Evolutionary conservation across 1,140 invertebrate genomes (phyloP).

Genomic region (Drosophila bipectinata): DNA sequence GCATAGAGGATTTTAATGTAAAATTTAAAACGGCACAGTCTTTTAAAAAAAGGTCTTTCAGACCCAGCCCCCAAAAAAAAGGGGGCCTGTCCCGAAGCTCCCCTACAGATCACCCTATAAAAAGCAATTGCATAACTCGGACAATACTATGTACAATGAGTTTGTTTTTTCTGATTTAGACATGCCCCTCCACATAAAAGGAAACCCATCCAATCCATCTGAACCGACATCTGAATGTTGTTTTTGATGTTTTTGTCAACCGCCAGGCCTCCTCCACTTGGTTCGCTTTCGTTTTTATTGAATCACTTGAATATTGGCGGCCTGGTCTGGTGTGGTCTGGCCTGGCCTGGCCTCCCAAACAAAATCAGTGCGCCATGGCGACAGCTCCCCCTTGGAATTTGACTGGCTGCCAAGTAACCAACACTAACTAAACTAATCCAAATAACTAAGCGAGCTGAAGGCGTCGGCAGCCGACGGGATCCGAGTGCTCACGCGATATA

Average conservation of each 20-base stretch:
- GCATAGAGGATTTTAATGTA: too few species aligned
- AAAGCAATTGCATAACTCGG: slow-evolving; percentile 14
- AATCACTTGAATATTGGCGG: slow-evolving; percentile 39
- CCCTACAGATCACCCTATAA: slow-evolving; percentile 45
- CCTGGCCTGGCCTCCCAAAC: slow-evolving; percentile 20
- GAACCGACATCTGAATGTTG: background rate
- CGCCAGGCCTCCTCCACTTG: slow-evolving; percentile 61
- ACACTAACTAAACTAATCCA: slow-evolving; percentile 23
- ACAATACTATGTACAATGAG: slow-evolving; percentile 15
- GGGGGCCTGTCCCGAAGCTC: slow-evolving; percentile 33
- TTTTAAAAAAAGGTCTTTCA: background rate
- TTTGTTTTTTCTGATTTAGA: slow-evolving; percentile 24
- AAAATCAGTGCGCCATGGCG: slow-evolving; percentile 64
- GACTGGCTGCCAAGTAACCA: slow-evolving; percentile 63
- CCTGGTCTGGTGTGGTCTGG: background rate
- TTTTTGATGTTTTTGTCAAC: slow-evolving; percentile 56
- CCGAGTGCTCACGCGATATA: slow-evolving; percentile 63
- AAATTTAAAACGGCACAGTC: too few species aligned
- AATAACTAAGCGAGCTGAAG: slow-evolving; percentile 15
- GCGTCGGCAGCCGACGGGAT: slow-evolving; percentile 28
- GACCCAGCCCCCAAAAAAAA: slow-evolving; percentile 6
- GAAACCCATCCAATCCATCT: slow-evolving; percentile 53
- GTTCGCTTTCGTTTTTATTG: slow-evolving; percentile 68
- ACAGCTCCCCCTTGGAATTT: slow-evolving; percentile 61
- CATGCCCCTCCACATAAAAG: slow-evolving; percentile 53